These are phyloP conservation scores for Zaprionus obscuricornis DNA, from an alignment of 2,888 invertebrate species.

Conservation along the genomic window DNA sequence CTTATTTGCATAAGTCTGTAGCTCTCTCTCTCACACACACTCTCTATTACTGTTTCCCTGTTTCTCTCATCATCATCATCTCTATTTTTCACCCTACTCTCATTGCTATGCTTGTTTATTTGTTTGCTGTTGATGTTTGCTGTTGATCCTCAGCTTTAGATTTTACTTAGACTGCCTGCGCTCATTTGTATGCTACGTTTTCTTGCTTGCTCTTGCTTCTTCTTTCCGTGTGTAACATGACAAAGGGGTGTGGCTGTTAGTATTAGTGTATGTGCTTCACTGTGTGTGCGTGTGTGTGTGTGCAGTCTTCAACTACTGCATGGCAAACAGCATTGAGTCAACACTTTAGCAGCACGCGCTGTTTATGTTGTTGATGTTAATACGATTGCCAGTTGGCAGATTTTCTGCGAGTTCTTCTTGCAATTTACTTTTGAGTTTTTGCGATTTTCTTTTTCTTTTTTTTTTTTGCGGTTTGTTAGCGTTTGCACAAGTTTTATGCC, in stretches of 20 bases:
- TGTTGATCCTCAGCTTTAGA: conserved; percentile 56
- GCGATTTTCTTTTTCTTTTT: conserved; percentile 1
- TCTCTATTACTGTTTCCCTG: no score
- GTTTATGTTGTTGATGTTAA: conserved; percentile 51
- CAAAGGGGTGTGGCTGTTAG: not conserved
- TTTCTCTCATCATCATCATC: no score
- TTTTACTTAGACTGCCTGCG: conserved; percentile 48
- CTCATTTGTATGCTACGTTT: conserved; percentile 61
- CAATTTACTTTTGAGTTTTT: conserved; percentile 15
- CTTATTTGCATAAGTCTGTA: conserved; percentile 36
- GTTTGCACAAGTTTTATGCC: conserved; percentile 14
- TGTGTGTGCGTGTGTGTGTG: not conserved
- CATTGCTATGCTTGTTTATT: no score
- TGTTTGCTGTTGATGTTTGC: conserved; percentile 41
- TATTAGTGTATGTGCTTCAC: not conserved
- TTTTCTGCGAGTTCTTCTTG: not conserved
- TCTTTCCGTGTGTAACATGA: no score
- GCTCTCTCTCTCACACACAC: no score
- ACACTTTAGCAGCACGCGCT: conserved; percentile 45
- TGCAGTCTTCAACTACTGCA: conserved; percentile 3
- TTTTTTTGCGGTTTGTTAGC: not conserved
- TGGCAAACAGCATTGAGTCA: conserved; percentile 21
- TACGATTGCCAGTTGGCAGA: conserved; percentile 47
- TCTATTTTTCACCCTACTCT: no score
- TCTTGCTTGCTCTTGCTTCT: no score